Base-by-base conservation (phyloP, 2,113 vertebrate species). In the Petroica traversi region DNA sequence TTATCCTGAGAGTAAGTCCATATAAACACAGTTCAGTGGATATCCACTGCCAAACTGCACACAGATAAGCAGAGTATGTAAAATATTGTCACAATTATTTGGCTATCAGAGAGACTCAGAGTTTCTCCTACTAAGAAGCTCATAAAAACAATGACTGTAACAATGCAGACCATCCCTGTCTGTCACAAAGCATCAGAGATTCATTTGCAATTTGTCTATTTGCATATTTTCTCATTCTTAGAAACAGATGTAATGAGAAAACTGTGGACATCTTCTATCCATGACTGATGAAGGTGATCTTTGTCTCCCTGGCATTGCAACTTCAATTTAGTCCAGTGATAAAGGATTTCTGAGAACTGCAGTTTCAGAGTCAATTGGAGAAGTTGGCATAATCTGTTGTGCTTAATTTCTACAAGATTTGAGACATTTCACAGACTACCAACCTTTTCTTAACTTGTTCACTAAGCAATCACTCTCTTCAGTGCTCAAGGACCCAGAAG, bases 261-360 rank as follows among this genome's bases (percentile, higher is more conserved):
- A 34, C 12, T 52, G 10, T 34, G 36, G 12, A 2, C 12, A 52
- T 40, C 58, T 78, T 71, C 40, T 45, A 20, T 10, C 49, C 12
- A 14, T 38, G 49, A 52, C 25, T 0, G 0, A 14, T 29, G 46
- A 77, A 68, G 14, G 3, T 12, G 11, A n/a, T 25, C 38, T 85
- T 62, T 55, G 28, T 57, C 33, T 51, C 17, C 12, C 14, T 8
- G 1, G 11, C 24, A 62, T 5, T 51, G 25, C 14, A 68, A 38
- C 16, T 69, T 41, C 24, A 17, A 1, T 88, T 88, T 28, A 46
- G 15, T 48, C 38, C 28, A 34, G 18, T 48, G 22, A 73, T 11
- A 64, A 28, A 57, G 13, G 48, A 15, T 57, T 85, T 52, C 31
- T 73, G 28, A 80, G 52, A 81, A 26, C n/a, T 52, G 7, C 28